Evolutionary conservation across 2,888 invertebrate genomes (phyloP).

Genomic region (Merodon equestris): DNA sequence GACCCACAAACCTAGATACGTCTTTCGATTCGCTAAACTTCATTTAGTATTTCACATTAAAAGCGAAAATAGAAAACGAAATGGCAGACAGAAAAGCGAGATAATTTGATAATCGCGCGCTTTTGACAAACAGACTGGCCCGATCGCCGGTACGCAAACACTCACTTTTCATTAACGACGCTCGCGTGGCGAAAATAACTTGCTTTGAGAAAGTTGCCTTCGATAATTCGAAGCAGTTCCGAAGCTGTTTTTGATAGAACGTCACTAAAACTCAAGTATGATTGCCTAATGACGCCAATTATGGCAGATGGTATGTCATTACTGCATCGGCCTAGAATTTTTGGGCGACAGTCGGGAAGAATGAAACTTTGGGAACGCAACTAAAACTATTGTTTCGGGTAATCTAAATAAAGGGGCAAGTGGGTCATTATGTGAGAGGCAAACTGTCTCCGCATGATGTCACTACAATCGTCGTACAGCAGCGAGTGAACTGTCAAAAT

Average conservation of each 20-base stretch:
- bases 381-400: background rate
- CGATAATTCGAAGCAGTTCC: too few species aligned
- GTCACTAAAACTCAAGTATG: too few species aligned
- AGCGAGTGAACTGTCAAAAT: constrained; percentile 52
- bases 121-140: too few species aligned
- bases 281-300: constrained; percentile 20
- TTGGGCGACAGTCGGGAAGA: constrained; percentile 27
- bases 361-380: constrained; percentile 27
- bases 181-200: too few species aligned
- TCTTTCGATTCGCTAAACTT: constrained; percentile 36
- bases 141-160: too few species aligned
- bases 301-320: constrained; percentile 35
- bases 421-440: constrained; percentile 54
- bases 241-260: too few species aligned
- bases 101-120: constrained; percentile 47
- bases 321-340: constrained; percentile 40
- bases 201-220: too few species aligned
- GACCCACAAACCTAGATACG: constrained; percentile 58
- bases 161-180: too few species aligned
- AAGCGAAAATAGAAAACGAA: constrained; percentile 22
- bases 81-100: constrained; percentile 4
- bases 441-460: constrained; percentile 20
- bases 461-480: constrained; percentile 39
- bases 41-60: constrained; percentile 44
- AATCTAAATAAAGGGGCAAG: constrained; percentile 24